Conservation (phyloP, 2,113 vertebrate genomes). For the Takifugu bimaculatus region DNA sequence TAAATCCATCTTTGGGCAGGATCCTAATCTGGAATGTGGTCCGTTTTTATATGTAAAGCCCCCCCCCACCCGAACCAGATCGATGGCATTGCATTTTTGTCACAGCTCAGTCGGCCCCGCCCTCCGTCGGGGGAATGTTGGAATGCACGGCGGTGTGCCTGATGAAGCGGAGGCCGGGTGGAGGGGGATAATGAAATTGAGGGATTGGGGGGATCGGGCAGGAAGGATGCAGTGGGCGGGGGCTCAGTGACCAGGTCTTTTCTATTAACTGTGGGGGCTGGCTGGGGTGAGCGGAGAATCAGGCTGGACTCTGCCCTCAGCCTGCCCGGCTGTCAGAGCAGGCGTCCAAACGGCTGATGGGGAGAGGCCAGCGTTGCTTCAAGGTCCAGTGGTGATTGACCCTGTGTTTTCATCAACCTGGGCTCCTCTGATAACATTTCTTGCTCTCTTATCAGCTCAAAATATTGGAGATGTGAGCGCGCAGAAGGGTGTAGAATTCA, state of each 20-base stretch:
- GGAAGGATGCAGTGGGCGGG: constrained; percentile 31
- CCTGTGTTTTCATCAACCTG: constrained; percentile 69
- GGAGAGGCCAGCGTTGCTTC: constrained; percentile 50
- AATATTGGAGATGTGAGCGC: constrained; percentile 41
- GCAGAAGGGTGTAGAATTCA: constrained; percentile 36
- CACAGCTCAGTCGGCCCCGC: not conserved
- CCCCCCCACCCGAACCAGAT: not conserved
- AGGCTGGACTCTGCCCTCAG: constrained; percentile 32
- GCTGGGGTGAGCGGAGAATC: constrained; percentile 39
- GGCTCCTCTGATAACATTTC: constrained; percentile 58
- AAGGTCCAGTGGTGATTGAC: constrained; percentile 62
- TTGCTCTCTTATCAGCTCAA: constrained; percentile 30
- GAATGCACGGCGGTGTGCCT: constrained; percentile 52
- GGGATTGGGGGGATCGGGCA: constrained; percentile 47
- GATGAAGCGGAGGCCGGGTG: constrained; percentile 63
- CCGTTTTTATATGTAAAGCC: constrained; percentile 31
- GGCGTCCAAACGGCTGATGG: constrained; percentile 47
- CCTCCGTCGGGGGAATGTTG: constrained; percentile 18
- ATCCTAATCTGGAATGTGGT: constrained; percentile 10
- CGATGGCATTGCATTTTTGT: constrained; percentile 18
- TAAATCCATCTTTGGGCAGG: constrained; percentile 15
- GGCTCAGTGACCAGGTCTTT: constrained; percentile 66
- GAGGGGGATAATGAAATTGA: constrained; percentile 67
- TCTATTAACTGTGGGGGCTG: constrained; percentile 69
- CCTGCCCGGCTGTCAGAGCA: constrained; percentile 40